Conservation (phyloP, 2,113 vertebrate species). For the Cyanoderma ruficeps region DNA sequence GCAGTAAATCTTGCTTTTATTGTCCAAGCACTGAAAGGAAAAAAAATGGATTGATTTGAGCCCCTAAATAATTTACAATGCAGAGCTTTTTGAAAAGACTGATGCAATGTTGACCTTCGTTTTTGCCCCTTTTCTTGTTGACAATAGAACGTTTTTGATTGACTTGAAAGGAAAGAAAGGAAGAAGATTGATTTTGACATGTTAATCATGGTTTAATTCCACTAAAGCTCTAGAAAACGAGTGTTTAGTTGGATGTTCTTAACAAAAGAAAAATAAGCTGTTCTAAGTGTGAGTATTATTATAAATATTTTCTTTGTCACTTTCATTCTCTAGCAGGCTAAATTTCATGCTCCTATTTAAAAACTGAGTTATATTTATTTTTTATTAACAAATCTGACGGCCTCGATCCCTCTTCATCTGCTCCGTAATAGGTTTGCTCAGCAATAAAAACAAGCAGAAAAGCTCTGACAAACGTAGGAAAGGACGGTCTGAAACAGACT, state of each 20-base stretch:
- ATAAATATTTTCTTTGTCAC: slow-evolving; percentile 19
- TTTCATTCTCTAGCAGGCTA: slow-evolving; percentile 5
- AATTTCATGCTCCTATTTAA: slow-evolving; percentile 25
- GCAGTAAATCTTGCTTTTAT: slow-evolving; percentile 80
- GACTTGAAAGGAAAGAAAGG: slow-evolving; percentile 18
- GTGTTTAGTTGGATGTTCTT: slow-evolving; percentile 26
- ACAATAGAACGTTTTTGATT: slow-evolving; percentile 45
- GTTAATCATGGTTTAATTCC: slow-evolving; percentile 41
- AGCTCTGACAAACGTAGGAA: neutral
- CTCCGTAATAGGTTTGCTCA: neutral
- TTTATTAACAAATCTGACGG: neutral
- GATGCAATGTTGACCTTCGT: slow-evolving; percentile 57
- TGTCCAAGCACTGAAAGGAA: slow-evolving; percentile 72
- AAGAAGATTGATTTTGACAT: slow-evolving; percentile 49
- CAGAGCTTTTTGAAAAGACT: slow-evolving; percentile 54
- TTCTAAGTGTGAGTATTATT: slow-evolving; percentile 1
- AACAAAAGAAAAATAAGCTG: slow-evolving; percentile 34
- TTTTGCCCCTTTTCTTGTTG: neutral
- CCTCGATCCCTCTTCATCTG: neutral
- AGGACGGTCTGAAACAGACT: neutral
- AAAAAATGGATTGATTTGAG: slow-evolving; percentile 76
- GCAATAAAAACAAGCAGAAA: neutral
- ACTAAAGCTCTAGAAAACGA: slow-evolving; percentile 54
- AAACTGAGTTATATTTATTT: neutral
- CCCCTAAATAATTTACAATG: slow-evolving; percentile 77